Conservation (phyloP, 2,113 vertebrate species). For the Lasiurus borealis region DNA sequence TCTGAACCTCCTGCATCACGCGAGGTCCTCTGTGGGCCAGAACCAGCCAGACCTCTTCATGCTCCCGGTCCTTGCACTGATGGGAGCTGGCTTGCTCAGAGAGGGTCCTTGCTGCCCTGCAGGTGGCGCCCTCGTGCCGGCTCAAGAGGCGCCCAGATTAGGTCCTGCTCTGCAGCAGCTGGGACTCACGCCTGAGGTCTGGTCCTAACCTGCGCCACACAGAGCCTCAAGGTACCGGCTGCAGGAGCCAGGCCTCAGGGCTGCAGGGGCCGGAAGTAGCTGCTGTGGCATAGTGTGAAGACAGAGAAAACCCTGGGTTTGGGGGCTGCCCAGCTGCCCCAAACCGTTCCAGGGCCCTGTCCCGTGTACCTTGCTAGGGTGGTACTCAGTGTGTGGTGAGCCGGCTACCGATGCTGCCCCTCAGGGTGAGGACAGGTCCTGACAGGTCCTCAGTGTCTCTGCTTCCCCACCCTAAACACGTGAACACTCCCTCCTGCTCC, state of each 20-base stretch:
- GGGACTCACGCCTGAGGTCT: accelerated
- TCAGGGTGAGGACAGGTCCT: neutral
- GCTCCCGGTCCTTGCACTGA: neutral
- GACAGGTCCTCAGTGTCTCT: neutral
- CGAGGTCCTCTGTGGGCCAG: accelerated
- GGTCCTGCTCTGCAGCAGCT: accelerated
- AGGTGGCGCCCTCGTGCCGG: conserved; percentile 49
- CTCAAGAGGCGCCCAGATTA: accelerated
- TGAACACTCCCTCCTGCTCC: neutral
- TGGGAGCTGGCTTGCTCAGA: accelerated
- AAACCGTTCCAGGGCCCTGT: neutral
- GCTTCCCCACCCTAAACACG: neutral
- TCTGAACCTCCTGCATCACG: neutral
- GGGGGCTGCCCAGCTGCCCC: neutral
- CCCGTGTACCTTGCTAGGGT: neutral
- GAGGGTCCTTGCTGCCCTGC: neutral
- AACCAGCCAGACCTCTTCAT: neutral
- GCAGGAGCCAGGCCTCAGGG: too few species aligned
- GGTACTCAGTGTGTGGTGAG: too few species aligned
- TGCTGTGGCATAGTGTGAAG: neutral
- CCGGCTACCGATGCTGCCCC: neutral
- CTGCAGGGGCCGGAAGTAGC: neutral
- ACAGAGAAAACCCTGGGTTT: neutral
- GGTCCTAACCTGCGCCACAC: accelerated
- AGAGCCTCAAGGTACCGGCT: neutral